Evolutionary conservation across 2,113 vertebrate species (phyloP).

Genomic region (Thamnophis sirtalis): DNA sequence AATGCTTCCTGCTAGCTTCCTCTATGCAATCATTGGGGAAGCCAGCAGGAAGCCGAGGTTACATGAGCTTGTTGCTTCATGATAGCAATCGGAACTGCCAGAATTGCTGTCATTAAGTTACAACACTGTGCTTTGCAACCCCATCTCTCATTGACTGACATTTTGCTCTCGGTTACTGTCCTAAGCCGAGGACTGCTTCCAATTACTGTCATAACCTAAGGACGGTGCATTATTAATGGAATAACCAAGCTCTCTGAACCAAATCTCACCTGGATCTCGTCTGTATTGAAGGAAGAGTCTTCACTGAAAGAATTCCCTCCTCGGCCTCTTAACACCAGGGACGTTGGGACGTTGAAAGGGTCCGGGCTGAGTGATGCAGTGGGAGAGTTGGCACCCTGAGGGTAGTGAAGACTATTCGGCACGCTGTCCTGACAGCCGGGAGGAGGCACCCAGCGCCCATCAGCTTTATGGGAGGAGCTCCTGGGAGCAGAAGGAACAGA

Average conservation of each 20-base stretch:
- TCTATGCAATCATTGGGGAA: neutral
- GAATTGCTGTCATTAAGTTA: neutral
- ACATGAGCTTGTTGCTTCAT: neutral
- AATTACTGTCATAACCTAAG: neutral
- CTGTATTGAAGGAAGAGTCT: slow-evolving; percentile 31
- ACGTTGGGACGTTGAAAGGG: slow-evolving; percentile 7
- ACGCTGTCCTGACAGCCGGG: slow-evolving; percentile 8
- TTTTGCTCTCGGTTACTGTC: neutral
- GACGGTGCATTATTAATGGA: neutral
- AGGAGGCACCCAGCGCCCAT: slow-evolving; percentile 35
- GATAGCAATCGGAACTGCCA: neutral
- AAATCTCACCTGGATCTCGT: slow-evolving; percentile 47
- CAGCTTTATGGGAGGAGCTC: slow-evolving; percentile 52
- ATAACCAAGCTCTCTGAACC: too few relatives aligned
- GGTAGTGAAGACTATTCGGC: slow-evolving; percentile 30
- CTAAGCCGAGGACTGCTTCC: neutral
- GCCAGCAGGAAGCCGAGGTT: neutral
- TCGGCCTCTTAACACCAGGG: slow-evolving; percentile 20
- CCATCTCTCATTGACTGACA: neutral
- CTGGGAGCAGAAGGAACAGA: slow-evolving; percentile 17
- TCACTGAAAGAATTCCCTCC: slow-evolving; percentile 43
- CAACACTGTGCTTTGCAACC: neutral
- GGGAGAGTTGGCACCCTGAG: neutral
- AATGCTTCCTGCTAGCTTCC: neutral
- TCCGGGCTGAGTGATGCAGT: slow-evolving; percentile 7